These are phyloP conservation scores for Ophion ventricosus DNA, from an alignment of 2,888 invertebrate genomes.

Conservation along the genomic window DNA sequence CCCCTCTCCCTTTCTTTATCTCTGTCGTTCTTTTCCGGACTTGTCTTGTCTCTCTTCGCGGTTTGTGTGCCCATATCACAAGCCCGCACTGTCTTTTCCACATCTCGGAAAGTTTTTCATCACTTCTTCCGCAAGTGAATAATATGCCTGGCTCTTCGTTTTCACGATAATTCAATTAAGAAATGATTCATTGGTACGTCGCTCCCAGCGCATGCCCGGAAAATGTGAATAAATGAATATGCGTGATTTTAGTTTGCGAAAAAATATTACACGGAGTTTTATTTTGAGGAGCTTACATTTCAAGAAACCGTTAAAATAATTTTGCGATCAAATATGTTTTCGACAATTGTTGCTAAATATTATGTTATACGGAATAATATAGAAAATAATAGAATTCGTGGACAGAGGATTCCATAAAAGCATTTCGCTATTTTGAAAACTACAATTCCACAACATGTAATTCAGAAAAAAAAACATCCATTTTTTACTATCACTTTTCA, in stretches of 20 bases:
- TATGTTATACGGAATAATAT: too few relatives aligned
- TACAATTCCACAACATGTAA: too few relatives aligned
- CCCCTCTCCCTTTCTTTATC: neutral
- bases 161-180: constrained; percentile 50
- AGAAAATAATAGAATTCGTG: too few relatives aligned
- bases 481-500: too few relatives aligned
- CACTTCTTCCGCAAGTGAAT: constrained; percentile 53
- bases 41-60: constrained; percentile 51
- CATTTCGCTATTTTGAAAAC: too few relatives aligned
- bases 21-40: constrained; percentile 5
- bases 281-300: neutral
- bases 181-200: constrained; percentile 53
- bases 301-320: too few relatives aligned
- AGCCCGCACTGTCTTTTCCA: constrained; percentile 22
- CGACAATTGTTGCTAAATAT: too few relatives aligned
- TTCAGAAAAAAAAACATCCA: too few relatives aligned
- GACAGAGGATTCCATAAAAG: too few relatives aligned
- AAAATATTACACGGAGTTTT: neutral
- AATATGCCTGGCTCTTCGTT: constrained; percentile 36
- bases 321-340: too few relatives aligned
- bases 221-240: constrained; percentile 1
- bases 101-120: constrained; percentile 57
- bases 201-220: constrained; percentile 15
- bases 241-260: neutral
- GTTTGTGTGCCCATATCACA: constrained; percentile 25